A percentile compares a stretch with the other conserved stretches of the same genome.
Evolutionary conservation across 2,888 invertebrate genomes (phyloP).

Genomic region (Lasioglossum calceatum): DNA sequence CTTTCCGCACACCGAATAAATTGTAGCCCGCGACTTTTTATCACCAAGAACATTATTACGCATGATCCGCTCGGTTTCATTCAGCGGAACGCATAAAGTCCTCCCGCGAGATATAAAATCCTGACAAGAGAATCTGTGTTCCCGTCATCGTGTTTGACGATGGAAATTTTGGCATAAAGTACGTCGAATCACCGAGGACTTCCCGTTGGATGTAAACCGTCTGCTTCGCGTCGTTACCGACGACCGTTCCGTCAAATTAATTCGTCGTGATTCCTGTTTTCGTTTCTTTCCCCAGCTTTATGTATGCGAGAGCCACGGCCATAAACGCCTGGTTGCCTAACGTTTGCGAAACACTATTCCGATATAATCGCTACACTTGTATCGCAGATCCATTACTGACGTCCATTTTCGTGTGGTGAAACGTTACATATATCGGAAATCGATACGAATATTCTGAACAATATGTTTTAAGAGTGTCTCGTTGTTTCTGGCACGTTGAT

Average conservation of each 20-base stretch:
- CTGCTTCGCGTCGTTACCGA: conserved; percentile 38
- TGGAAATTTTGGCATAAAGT: conserved; percentile 45
- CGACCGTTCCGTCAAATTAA: conserved; percentile 49
- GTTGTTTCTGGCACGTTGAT: background rate
- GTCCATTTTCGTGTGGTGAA: background rate
- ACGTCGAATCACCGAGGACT: conserved; percentile 23
- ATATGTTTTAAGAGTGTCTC: background rate
- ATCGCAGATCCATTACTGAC: background rate
- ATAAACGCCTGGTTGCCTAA: conserved; percentile 28
- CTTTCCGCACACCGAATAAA: background rate
- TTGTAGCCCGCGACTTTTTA: background rate
- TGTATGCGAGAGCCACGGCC: conserved; percentile 1
- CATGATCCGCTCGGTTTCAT: background rate
- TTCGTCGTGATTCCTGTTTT: conserved; percentile 33
- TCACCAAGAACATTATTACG: background rate
- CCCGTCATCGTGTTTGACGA: conserved; percentile 18
- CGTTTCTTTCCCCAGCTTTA: background rate
- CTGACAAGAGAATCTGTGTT: conserved; percentile 5
- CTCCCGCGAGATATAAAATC: background rate
- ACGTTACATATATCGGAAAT: background rate
- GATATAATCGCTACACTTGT: background rate
- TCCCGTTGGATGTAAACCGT: conserved; percentile 40
- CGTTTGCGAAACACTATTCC: background rate
- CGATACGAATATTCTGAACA: background rate
- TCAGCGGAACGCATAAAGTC: background rate